A percentile compares a stretch with the other conserved stretches of the same genome.
Evolutionary conservation across 2,888 invertebrate species (phyloP).

Genomic region (Trichopoda pennipes): DNA sequence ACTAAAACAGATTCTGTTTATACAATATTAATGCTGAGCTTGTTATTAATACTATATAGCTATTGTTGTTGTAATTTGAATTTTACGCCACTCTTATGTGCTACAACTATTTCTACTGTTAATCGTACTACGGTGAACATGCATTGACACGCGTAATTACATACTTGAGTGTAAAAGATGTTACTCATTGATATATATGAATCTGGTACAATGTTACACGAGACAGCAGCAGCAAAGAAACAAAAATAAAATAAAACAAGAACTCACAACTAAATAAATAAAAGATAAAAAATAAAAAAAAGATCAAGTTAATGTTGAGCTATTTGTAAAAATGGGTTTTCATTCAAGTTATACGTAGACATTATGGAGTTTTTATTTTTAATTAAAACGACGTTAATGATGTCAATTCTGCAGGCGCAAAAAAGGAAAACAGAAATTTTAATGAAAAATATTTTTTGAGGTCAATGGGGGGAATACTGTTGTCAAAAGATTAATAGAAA

Average conservation of each 20-base stretch:
- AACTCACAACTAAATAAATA: no score
- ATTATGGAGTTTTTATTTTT: conserved; percentile 10
- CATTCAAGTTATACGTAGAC: not conserved
- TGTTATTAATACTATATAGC: no score
- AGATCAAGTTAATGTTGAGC: conserved; percentile 14
- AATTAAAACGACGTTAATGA: conserved; percentile 58
- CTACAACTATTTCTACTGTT: conserved; percentile 16
- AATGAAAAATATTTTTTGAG: not conserved
- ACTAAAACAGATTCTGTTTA: conserved; percentile 59
- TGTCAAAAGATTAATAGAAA: no score
- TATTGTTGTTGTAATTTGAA: conserved; percentile 43
- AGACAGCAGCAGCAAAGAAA: not conserved
- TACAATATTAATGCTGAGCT: conserved; percentile 21
- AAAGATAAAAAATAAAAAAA: conserved; percentile 2
- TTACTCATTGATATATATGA: conserved; percentile 72
- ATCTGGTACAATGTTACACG: conserved; percentile 26
- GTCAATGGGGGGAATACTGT: no score
- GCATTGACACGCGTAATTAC: conserved; percentile 77
- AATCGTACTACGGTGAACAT: conserved; percentile 34
- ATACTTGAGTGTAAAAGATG: conserved; percentile 68
- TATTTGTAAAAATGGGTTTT: not conserved
- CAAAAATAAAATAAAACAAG: conserved; percentile 18
- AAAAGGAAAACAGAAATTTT: not conserved
- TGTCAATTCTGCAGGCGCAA: conserved; percentile 23
- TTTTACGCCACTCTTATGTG: conserved; percentile 29